phyloP scores from a whole-genome alignment of 2,888 invertebrate genomes.

The Cosmia trapezina region DNA sequence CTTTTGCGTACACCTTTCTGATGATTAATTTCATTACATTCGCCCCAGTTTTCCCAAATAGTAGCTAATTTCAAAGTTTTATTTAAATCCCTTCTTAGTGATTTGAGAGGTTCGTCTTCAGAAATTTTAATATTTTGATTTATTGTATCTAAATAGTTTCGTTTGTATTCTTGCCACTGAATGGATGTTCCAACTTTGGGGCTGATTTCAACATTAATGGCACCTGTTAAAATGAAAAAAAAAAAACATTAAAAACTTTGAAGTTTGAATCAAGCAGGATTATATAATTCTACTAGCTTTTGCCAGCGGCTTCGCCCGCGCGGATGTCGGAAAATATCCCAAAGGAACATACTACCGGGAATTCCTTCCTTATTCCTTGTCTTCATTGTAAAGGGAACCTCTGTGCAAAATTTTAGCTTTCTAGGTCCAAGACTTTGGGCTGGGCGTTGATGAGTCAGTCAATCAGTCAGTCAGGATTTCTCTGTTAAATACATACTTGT shows the following conservation, averaged over 20 bases:
- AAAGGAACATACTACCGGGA: too few relatives aligned
- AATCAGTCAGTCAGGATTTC: too few relatives aligned
- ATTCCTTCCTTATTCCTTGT: too few relatives aligned
- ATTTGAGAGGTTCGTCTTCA: slow-evolving; percentile 78
- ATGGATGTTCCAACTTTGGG: slow-evolving; percentile 46
- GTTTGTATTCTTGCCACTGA: slow-evolving; percentile 87
- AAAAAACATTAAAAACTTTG: not conserved
- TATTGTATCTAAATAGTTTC: slow-evolving; percentile 82
- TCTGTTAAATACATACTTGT: too few relatives aligned
- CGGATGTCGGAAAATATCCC: too few relatives aligned
- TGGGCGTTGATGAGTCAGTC: too few relatives aligned
- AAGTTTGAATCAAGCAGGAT: not conserved
- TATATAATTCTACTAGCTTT: too few relatives aligned
- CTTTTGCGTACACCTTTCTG: slow-evolving; percentile 80
- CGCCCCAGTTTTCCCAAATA: slow-evolving; percentile 89
- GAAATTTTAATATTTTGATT: slow-evolving; percentile 84
- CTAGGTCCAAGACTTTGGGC: too few relatives aligned
- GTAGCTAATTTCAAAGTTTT: slow-evolving; percentile 85
- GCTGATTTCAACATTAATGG: slow-evolving; percentile 27
- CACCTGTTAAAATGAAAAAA: slow-evolving; percentile 27
- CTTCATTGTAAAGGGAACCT: too few relatives aligned
- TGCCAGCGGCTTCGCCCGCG: too few relatives aligned
- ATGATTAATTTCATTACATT: slow-evolving; percentile 86
- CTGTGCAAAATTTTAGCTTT: too few relatives aligned
- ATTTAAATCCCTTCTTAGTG: slow-evolving; percentile 79